These are phyloP conservation scores for Cotesia congregata DNA, from an alignment of 2,888 invertebrate species.

Conservation along the genomic window DNA sequence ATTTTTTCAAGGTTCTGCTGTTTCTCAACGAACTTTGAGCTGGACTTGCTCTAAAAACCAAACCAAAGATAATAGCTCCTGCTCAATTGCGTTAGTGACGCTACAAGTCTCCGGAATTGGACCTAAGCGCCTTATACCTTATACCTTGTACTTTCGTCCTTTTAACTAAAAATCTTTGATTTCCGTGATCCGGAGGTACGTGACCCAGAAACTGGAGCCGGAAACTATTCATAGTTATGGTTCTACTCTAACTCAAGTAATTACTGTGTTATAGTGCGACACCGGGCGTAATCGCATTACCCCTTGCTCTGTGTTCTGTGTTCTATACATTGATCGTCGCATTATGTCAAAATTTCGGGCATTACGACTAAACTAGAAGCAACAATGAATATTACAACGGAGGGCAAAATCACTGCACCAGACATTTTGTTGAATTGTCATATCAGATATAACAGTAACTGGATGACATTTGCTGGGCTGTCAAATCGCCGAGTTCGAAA, in stretches of 20 bases:
- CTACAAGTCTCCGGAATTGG: constrained; percentile 37
- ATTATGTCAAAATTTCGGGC: too few relatives aligned
- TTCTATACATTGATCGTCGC: too few relatives aligned
- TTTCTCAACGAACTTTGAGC: neutral
- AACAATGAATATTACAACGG: neutral
- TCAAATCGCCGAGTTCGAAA: constrained; percentile 31
- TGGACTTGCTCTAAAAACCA: neutral
- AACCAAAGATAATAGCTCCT: constrained; percentile 36
- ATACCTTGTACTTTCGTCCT: constrained; percentile 6
- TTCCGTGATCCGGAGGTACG: neutral
- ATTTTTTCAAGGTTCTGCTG: neutral
- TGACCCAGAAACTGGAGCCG: neutral
- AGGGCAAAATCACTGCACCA: neutral
- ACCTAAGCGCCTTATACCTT: constrained; percentile 15
- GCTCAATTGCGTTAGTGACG: constrained; percentile 41
- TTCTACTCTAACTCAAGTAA: too few relatives aligned
- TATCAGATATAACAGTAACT: neutral
- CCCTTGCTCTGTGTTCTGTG: too few relatives aligned
- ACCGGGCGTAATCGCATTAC: too few relatives aligned
- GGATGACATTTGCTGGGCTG: constrained; percentile 11
- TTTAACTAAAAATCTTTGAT: neutral
- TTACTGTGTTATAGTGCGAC: too few relatives aligned
- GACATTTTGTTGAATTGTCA: neutral
- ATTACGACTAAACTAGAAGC: neutral
- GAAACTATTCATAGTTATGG: too few relatives aligned